phyloP scores from a whole-genome alignment of 2,888 invertebrate species.

The Ecliptopera silaceata region DNA sequence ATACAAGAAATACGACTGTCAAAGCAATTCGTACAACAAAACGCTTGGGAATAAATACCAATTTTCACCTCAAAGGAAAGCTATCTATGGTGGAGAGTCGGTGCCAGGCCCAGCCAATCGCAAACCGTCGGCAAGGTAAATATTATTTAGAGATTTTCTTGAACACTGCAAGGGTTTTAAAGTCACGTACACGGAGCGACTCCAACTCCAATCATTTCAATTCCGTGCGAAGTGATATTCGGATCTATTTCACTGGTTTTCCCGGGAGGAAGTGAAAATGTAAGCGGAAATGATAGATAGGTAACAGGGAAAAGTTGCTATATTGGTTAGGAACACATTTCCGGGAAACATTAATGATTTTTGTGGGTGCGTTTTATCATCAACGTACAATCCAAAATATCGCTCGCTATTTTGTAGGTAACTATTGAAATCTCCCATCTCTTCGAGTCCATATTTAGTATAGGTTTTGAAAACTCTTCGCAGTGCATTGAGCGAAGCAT shows the following conservation, averaged over 20 bases:
- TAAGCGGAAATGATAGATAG: slow-evolving; percentile 43
- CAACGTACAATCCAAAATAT: too few species aligned
- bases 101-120: slow-evolving; percentile 58
- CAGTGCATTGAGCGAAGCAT: too few species aligned
- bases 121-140: slow-evolving; percentile 63
- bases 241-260: slow-evolving; percentile 51
- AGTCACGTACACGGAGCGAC: slow-evolving; percentile 60
- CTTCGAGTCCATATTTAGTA: too few species aligned
- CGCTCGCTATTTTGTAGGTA: too few species aligned
- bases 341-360: slow-evolving; percentile 7
- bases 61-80: slow-evolving; percentile 68
- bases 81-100: slow-evolving; percentile 49
- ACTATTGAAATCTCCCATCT: too few species aligned
- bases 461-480: too few species aligned
- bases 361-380: background rate
- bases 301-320: slow-evolving; percentile 17
- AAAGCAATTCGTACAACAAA: slow-evolving; percentile 46
- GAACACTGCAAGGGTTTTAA: slow-evolving; percentile 65
- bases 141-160: slow-evolving; percentile 69
- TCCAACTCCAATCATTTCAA: slow-evolving; percentile 66
- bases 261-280: slow-evolving; percentile 49
- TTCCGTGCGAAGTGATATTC: slow-evolving; percentile 60
- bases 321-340: slow-evolving; percentile 9
- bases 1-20: slow-evolving; percentile 37
- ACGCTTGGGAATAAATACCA: slow-evolving; percentile 63